These are phyloP conservation scores for Rhea pennata DNA, from an alignment of 2,113 vertebrate species.

Conservation along the genomic window DNA sequence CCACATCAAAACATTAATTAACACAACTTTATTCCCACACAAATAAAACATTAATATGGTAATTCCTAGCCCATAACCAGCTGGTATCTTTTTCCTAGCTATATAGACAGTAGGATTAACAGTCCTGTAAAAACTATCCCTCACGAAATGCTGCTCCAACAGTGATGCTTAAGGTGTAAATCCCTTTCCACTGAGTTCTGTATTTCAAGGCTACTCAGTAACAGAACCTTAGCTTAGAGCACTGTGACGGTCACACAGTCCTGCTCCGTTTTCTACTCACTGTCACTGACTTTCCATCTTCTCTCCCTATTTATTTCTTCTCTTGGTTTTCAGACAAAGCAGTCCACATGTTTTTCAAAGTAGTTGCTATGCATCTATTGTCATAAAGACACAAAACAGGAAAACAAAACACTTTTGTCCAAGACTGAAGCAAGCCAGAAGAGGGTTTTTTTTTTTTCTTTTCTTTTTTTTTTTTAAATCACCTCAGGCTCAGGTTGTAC, in stretches of 20 bases:
- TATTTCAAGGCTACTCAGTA: background rate
- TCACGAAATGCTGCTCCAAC: background rate
- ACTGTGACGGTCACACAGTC: background rate
- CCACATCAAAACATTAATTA: conserved; percentile 74
- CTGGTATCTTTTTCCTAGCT: conserved; percentile 69
- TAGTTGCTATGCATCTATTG: background rate
- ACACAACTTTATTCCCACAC: conserved; percentile 66
- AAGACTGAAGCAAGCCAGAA: background rate
- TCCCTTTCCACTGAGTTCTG: background rate
- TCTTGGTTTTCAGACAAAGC: background rate
- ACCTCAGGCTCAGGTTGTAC: background rate
- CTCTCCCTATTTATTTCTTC: background rate
- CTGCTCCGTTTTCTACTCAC: background rate
- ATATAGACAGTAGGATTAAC: conserved; percentile 63
- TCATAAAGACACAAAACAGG: background rate
- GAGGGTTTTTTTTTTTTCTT: too few relatives aligned
- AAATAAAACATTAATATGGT: conserved; percentile 75
- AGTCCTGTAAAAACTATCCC: conserved; percentile 8
- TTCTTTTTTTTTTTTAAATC: background rate
- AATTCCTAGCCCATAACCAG: conserved; percentile 67
- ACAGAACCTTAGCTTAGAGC: background rate
- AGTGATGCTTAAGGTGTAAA: background rate
- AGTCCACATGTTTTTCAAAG: background rate
- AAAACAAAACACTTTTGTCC: background rate
- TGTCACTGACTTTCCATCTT: background rate